Percentiles rank a stretch among this genome's conserved stretches.
These are phyloP conservation scores for Meda fulgida DNA, from an alignment of 2,797 vertebrate species.

Conservation along the genomic window DNA sequence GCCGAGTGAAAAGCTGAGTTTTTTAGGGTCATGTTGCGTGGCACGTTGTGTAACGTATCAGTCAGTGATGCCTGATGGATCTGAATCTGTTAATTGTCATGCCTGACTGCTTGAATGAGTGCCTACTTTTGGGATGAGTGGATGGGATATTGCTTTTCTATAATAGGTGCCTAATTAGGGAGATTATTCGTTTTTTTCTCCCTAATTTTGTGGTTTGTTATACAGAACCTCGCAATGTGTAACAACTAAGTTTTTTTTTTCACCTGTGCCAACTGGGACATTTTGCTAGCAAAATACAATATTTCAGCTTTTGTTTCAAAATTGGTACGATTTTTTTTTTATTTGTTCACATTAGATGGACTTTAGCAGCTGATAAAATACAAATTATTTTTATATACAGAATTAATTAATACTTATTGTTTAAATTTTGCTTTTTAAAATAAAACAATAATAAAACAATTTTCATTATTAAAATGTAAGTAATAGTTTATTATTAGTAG, in stretches of 20 bases:
- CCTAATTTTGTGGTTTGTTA: neutral
- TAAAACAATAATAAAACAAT: neutral
- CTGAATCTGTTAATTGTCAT: conserved; percentile 46
- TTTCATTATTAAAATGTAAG: neutral
- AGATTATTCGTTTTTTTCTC: neutral
- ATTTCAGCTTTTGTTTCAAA: neutral
- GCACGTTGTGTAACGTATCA: conserved; percentile 25
- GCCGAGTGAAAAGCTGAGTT: conserved; percentile 1
- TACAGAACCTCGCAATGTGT: neutral
- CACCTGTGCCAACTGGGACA: neutral
- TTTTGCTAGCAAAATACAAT: neutral
- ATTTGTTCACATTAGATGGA: neutral
- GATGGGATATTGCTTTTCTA: conserved; percentile 8
- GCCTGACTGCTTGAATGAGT: conserved; percentile 25
- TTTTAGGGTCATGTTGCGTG: neutral
- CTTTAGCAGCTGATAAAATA: neutral
- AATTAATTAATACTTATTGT: neutral
- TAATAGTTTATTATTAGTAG: neutral
- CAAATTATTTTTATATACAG: neutral
- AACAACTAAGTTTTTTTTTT: neutral
- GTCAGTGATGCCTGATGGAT: conserved; percentile 7
- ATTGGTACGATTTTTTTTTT: neutral
- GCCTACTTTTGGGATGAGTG: conserved; percentile 24
- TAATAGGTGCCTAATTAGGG: neutral
- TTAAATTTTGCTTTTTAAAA: neutral